phyloP scores from a whole-genome alignment of 1,140 invertebrate species.

The Achatina immaculata region DNA sequence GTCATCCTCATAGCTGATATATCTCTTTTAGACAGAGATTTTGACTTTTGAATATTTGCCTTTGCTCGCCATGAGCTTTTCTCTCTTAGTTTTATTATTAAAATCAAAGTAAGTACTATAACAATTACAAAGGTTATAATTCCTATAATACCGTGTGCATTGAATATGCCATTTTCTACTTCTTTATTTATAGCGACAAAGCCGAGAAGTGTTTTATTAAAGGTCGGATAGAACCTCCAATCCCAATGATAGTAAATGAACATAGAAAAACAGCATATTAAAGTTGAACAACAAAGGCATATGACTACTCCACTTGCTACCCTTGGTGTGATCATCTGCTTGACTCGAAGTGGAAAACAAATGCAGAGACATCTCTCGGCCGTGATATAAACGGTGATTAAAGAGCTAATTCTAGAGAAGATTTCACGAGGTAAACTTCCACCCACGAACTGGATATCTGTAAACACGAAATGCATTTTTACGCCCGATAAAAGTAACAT shows the following conservation, averaged over 20 bases:
- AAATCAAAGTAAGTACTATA: background rate
- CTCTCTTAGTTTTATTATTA: background rate
- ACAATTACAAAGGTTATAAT: background rate
- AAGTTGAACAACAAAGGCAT: background rate
- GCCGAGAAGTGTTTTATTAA: background rate
- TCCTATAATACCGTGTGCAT: background rate
- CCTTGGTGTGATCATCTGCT: no score
- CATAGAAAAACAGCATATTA: background rate
- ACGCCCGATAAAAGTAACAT: background rate
- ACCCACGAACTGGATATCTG: no score
- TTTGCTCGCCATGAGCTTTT: background rate
- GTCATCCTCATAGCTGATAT: background rate
- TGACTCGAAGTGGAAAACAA: no score
- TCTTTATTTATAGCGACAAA: background rate
- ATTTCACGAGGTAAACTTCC: no score
- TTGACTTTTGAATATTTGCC: background rate
- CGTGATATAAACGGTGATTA: no score
- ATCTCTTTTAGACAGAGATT: background rate
- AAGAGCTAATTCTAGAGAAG: no score
- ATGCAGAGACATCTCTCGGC: no score
- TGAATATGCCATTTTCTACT: background rate
- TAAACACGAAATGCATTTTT: background rate
- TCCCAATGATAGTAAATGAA: background rate
- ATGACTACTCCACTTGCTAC: background rate
- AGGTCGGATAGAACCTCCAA: constrained; percentile 2